Evolutionary conservation across 2,888 invertebrate species (phyloP), one percentile per base, ranked within the genome.

Genomic region (Beris chalybata): DNA sequence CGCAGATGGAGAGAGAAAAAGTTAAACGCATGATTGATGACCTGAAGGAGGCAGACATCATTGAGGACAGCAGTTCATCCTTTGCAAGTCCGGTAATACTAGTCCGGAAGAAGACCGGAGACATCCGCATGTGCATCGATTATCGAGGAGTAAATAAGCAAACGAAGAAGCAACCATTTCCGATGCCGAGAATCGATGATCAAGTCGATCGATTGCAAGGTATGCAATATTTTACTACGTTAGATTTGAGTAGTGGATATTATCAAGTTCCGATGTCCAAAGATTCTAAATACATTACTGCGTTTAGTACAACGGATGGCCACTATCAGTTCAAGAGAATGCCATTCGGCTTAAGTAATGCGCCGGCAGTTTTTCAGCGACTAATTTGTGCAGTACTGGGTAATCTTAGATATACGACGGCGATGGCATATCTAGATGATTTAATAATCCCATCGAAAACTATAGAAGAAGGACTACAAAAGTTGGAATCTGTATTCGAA

Each of bases 261-360:
- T n/a, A n/a, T n/a, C n/a, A n/a, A n/a, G n/a, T n/a, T n/a, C n/a
- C n/a, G n/a, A n/a, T n/a, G n/a, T n/a, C n/a, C n/a, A n/a, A n/a
- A n/a, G n/a, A n/a, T n/a, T n/a, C n/a, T n/a, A n/a, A n/a, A n/a
- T n/a, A n/a, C n/a, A n/a, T n/a, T n/a, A n/a, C n/a, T n/a, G n/a
- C n/a, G n/a, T n/a, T n/a, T n/a, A n/a, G n/a, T n/a, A n/a, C n/a
- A n/a, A n/a, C n/a, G n/a, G n/a, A n/a, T n/a, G n/a, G n/a, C n/a
- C n/a, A n/a, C n/a, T n/a, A n/a, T n/a, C n/a, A n/a, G n/a, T 69
- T 71, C 70, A 68, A 65, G 13, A 74, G 73, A 55, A 72, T 75
- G 12, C 72, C 71, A 3, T 66, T 77, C 31, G 56, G 31, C 67
- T 66, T 52, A 32, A 53, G 47, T 15, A 47, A 47, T 12, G 47